These are phyloP conservation scores for Lasioglossum marginatum DNA, from an alignment of 2,888 invertebrate species.

Conservation along the genomic window DNA sequence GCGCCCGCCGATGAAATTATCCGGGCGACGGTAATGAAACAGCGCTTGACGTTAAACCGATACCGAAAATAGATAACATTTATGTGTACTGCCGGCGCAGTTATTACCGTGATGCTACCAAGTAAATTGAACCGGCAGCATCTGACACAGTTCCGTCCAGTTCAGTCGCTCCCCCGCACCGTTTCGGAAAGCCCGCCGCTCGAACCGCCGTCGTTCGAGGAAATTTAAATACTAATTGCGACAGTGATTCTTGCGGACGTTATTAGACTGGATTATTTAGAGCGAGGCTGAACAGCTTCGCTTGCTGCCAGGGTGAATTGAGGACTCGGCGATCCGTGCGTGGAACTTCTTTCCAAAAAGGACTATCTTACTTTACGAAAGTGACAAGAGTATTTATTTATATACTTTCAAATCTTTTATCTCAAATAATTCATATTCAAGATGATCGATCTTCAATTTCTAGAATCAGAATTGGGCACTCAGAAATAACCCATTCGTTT, in stretches of 20 bases:
- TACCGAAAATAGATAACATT: slow-evolving; percentile 4
- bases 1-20: not conserved
- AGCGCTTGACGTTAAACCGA: slow-evolving; percentile 4
- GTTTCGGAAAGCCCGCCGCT: not conserved
- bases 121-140: slow-evolving; percentile 1
- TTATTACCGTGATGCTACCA: not conserved
- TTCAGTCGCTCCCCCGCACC: not conserved
- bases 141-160: slow-evolving; percentile 10
- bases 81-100: slow-evolving; percentile 2
- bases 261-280: not conserved
- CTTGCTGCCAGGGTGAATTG: not conserved
- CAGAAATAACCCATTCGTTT: too few species aligned
- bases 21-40: slow-evolving; percentile 37
- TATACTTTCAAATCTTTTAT: too few species aligned
- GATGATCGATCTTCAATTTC: too few species aligned
- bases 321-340: not conserved
- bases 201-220: slow-evolving; percentile 1
- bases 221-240: slow-evolving; percentile 11
- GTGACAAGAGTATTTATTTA: not conserved
- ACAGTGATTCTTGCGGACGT: not conserved
- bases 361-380: too few species aligned
- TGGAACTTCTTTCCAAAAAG: not conserved
- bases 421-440: too few species aligned
- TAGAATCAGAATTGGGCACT: too few species aligned
- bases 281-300: not conserved